Evolutionary conservation across 2,797 vertebrate species (phyloP).

Genomic region (Margarornis squamiger): DNA sequence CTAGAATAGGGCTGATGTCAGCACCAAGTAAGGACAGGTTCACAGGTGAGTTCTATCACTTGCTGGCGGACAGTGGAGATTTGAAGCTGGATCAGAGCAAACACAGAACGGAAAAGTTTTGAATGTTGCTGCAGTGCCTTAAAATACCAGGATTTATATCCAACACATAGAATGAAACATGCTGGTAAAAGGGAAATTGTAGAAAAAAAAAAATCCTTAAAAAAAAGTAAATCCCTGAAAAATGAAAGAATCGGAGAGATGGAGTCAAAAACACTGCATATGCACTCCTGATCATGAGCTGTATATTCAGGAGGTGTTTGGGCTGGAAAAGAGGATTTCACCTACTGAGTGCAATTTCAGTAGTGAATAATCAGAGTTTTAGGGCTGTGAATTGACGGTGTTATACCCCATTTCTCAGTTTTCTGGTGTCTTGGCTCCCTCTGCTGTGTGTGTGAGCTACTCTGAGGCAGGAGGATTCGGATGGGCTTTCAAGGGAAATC

Average conservation of each 20-base stretch:
- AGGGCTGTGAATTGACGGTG: background rate
- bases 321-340: background rate
- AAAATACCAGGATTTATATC: background rate
- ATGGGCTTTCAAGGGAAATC: background rate
- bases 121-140: background rate
- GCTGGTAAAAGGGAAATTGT: background rate
- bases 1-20: background rate
- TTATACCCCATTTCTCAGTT: background rate
- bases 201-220: rapidly evolving
- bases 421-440: conserved; percentile 30
- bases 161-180: background rate
- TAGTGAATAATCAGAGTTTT: rapidly evolving
- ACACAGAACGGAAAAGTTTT: background rate
- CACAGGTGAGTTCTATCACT: background rate
- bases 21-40: background rate
- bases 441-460: background rate
- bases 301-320: background rate
- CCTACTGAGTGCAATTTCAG: background rate
- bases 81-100: background rate
- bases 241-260: background rate
- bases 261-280: background rate
- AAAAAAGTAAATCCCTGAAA: background rate
- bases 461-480: background rate
- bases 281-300: background rate
- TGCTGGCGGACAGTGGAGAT: background rate